Evolutionary conservation across 2,113 vertebrate species (phyloP).

Genomic region (Danio rerio): GRCz12tu NC_133183.1:19425501-19426000

Average conservation of each 20-base stretch:
- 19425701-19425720: not conserved
- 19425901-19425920: not conserved
- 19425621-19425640: not conserved
- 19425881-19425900: constrained; percentile 4
- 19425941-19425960: constrained; percentile 41
- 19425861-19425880: not conserved
- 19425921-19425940: not conserved
- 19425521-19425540: too few relatives aligned
- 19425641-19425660: not conserved
- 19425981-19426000: constrained; percentile 21
- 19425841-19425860: not conserved
- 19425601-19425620: too few relatives aligned
- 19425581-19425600: too few relatives aligned
- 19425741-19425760: not conserved
- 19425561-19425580: too few relatives aligned
- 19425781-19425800: not conserved
- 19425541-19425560: too few relatives aligned
- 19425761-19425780: constrained; percentile 1
- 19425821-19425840: not conserved
- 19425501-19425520: too few relatives aligned
- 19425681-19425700: not conserved
- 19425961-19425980: constrained; percentile 45
- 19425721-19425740: not conserved
- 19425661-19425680: not conserved
- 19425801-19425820: not conserved